A percentile compares a stretch with the other conserved stretches of the same genome.
Evolutionary conservation across 37 sponge, comb jelly and placozoan species (phyloP).

Genomic region (Aphrocallistes beatrix): DNA sequence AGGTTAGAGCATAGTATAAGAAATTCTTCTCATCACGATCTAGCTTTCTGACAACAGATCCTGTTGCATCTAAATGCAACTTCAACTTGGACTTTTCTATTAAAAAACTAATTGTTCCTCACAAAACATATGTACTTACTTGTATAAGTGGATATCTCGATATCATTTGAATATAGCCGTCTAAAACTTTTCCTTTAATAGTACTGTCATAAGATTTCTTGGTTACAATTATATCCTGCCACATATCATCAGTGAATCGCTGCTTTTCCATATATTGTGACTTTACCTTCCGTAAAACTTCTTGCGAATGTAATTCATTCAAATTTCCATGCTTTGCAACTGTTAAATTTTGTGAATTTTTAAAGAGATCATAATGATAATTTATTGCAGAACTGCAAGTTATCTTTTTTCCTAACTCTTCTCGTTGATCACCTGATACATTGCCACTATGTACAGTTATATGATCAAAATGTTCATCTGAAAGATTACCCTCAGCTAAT

Average conservation of each 20-base stretch:
- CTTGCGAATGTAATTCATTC: not conserved
- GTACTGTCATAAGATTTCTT: not conserved
- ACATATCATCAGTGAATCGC: too few species aligned
- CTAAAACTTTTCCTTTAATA: not conserved
- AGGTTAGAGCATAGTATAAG: not conserved
- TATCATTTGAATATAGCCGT: not conserved
- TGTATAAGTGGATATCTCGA: not conserved
- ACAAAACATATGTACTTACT: not conserved
- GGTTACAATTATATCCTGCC: not conserved
- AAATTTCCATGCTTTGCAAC: not conserved
- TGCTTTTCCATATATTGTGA: not conserved
- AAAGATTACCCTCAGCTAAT: too few species aligned
- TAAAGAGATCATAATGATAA: too few species aligned
- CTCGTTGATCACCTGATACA: too few species aligned
- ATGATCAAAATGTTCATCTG: too few species aligned
- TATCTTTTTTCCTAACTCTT: too few species aligned
- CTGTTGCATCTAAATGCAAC: not conserved
- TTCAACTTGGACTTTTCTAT: not conserved
- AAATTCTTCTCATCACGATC: not conserved
- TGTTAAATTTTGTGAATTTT: not conserved
- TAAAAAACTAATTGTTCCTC: not conserved
- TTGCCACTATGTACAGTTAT: too few species aligned
- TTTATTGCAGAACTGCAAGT: too few species aligned
- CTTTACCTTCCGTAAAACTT: not conserved
- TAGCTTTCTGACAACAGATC: not conserved